These are phyloP conservation scores for Caenorhabditis macrosperma DNA, from an alignment of 2,888 invertebrate genomes.

Conservation along the genomic window DNA sequence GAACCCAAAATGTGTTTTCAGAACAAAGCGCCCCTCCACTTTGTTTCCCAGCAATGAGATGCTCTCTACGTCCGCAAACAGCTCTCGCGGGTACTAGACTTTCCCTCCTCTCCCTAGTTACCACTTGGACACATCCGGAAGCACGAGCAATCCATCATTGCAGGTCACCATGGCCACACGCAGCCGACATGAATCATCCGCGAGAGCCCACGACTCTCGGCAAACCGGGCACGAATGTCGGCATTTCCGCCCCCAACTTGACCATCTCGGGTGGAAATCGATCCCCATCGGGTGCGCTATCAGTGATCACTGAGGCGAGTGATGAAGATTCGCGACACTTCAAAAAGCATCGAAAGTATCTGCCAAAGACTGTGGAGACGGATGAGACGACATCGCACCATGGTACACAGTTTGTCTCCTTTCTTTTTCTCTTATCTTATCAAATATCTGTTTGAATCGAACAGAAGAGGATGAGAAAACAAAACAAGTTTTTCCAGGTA, in stretches of 20 bases:
- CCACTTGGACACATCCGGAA: no score
- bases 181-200: slow-evolving; percentile 46
- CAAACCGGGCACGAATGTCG: background rate
- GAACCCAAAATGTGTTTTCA: background rate
- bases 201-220: slow-evolving; percentile 29
- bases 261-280: slow-evolving; percentile 30
- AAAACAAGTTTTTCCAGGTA: slow-evolving; percentile 20
- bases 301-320: slow-evolving; percentile 72
- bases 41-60: slow-evolving; percentile 58
- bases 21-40: slow-evolving; percentile 47
- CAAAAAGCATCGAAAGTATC: slow-evolving; percentile 47
- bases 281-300: slow-evolving; percentile 55
- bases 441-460: background rate
- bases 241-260: slow-evolving; percentile 45
- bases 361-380: slow-evolving; percentile 26
- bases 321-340: slow-evolving; percentile 66
- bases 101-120: background rate
- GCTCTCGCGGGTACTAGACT: slow-evolving; percentile 47
- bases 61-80: slow-evolving; percentile 48
- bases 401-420: slow-evolving; percentile 31
- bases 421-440: slow-evolving; percentile 12
- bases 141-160: background rate
- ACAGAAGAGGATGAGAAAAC: background rate
- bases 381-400: slow-evolving; percentile 29
- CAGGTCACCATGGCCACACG: slow-evolving; percentile 57